Evolutionary conservation across 2,888 invertebrate species (phyloP).

Genomic region (Tetramorium bicarinatum): DNA sequence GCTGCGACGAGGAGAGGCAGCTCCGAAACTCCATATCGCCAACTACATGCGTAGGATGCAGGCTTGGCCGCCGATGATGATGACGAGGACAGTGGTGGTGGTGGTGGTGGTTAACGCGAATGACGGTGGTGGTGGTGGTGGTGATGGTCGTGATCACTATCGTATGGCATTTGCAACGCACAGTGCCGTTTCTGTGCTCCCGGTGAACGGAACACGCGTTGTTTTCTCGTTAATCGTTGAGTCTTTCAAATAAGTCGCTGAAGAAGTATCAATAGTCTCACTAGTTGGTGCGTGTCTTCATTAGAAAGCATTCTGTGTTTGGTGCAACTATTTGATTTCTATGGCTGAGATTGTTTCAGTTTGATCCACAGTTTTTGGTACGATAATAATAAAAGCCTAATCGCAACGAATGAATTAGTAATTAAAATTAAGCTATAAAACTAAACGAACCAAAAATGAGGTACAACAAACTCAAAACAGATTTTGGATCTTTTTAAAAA

Average conservation of each 20-base stretch:
- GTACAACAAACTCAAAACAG: not conserved
- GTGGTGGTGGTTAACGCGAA: conserved; percentile 44
- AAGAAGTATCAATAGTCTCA: conserved; percentile 14
- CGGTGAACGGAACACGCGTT: conserved; percentile 76
- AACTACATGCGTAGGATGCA: conserved; percentile 74
- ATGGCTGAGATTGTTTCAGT: not conserved
- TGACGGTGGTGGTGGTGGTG: conserved; percentile 65
- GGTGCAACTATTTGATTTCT: conserved; percentile 13
- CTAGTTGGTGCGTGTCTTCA: not conserved
- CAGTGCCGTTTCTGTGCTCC: conserved; percentile 82
- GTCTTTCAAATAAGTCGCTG: conserved; percentile 4
- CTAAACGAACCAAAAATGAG: not conserved
- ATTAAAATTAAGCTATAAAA: conserved; percentile 5
- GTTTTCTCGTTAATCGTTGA: conserved; percentile 44
- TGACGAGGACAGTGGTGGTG: conserved; percentile 62
- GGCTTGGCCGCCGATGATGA: conserved; percentile 66
- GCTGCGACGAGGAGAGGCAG: conserved; percentile 53
- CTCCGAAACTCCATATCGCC: conserved; percentile 63
- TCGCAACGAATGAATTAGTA: not conserved
- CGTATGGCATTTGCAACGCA: conserved; percentile 77
- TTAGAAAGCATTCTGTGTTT: conserved; percentile 37
- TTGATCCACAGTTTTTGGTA: not conserved
- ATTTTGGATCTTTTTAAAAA: not conserved
- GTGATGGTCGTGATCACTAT: conserved; percentile 70
- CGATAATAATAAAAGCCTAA: not conserved